Evolutionary conservation across 2,888 invertebrate species (phyloP).

Genomic region (Scaptomyza tumidula): DNA sequence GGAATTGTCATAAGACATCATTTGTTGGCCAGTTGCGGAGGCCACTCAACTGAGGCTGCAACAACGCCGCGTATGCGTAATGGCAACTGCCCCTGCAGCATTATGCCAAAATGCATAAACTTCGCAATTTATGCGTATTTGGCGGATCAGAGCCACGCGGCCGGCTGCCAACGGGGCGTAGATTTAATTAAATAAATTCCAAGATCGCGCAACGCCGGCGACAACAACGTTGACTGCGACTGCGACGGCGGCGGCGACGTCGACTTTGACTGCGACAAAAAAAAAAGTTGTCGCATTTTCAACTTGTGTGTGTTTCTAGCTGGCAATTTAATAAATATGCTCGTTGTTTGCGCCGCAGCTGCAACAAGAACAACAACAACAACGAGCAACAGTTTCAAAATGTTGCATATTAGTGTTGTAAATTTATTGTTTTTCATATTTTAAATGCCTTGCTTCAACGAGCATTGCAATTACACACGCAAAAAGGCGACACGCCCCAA

Average conservation of each 20-base stretch:
- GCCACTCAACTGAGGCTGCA: conserved; percentile 1
- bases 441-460: conserved; percentile 39
- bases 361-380: conserved; percentile 13
- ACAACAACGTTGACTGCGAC: conserved; percentile 18
- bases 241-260: conserved; percentile 5
- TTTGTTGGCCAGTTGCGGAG: conserved; percentile 42
- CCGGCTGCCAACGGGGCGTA: conserved; percentile 68
- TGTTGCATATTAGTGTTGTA: conserved; percentile 45
- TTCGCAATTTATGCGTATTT: conserved; percentile 75
- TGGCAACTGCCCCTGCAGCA: conserved; percentile 41
- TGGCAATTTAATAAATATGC: conserved; percentile 79
- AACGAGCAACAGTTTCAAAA: conserved; percentile 22
- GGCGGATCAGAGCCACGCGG: conserved; percentile 49
- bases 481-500: conserved; percentile 50
- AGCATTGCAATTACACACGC: conserved; percentile 61
- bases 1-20: conserved; percentile 60
- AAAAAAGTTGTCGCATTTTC: conserved; percentile 67
- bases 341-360: conserved; percentile 64
- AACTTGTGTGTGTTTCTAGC: conserved; percentile 53
- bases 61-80: conserved; percentile 61
- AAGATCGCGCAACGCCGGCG: conserved; percentile 45
- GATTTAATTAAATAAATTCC: conserved; percentile 81
- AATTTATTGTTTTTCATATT: conserved; percentile 54
- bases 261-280: conserved; percentile 10
- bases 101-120: conserved; percentile 60